Evolutionary conservation across 2,113 vertebrate genomes (phyloP).

Genomic region (Carlito syrichta): DNA sequence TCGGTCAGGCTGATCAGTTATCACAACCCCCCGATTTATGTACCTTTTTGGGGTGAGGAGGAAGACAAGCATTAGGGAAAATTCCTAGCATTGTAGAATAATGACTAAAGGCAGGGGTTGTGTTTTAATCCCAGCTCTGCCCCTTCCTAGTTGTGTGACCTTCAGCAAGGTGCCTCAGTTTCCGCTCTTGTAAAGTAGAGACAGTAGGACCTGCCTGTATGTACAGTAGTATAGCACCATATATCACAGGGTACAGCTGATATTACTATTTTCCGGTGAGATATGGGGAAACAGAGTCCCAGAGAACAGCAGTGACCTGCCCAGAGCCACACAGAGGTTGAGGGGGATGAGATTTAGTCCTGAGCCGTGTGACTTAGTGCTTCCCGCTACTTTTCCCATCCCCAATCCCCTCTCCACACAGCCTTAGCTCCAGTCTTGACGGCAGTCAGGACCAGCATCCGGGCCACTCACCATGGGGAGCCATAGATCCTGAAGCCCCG

Average conservation of each 20-base stretch:
- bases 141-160: not conserved
- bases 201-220: not conserved
- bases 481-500: conserved; percentile 95
- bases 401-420: not conserved
- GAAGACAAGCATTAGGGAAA: not conserved
- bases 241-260: not conserved
- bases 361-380: fast-evolving
- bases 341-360: not conserved
- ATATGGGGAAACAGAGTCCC: not conserved
- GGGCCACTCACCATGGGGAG: conserved; percentile 92
- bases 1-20: fast-evolving
- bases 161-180: not conserved
- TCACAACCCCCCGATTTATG: fast-evolving
- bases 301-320: not conserved
- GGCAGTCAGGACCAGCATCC: fast-evolving
- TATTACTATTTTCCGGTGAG: not conserved
- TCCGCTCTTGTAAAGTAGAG: not conserved
- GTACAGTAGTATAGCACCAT: not conserved
- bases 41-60: fast-evolving
- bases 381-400: fast-evolving
- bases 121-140: not conserved
- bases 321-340: not conserved
- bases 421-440: not conserved
- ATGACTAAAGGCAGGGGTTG: not conserved
- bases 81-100: not conserved